phyloP scores from a whole-genome alignment of 30 jellyfish, hydroid and myxozoan species.

The Turritopsis rubra region DNA sequence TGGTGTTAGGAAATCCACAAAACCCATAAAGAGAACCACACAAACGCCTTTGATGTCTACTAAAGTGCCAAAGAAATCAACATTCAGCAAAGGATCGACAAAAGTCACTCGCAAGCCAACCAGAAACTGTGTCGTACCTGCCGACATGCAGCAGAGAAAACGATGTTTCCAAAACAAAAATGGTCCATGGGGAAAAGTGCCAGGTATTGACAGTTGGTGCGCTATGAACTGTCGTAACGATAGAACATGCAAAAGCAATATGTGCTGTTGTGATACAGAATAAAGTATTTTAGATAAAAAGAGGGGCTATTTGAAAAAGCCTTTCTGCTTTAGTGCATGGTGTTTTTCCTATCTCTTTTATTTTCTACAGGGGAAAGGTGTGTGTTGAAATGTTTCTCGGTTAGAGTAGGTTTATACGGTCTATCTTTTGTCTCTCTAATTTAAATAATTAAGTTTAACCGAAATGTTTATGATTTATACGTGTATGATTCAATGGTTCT shows the following conservation, averaged over 20 bases:
- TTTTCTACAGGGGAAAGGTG: no score
- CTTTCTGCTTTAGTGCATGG: neutral
- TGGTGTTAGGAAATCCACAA: neutral
- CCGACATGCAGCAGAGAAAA: neutral
- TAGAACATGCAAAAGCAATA: neutral
- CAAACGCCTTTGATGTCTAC: neutral
- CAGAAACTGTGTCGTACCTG: neutral
- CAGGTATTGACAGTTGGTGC: conserved; percentile 12
- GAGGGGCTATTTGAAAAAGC: neutral
- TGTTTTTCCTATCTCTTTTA: no score
- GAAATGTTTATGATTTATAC: no score
- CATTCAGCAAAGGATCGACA: neutral
- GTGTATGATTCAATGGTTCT: no score
- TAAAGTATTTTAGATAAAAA: no score
- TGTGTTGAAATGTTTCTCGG: no score
- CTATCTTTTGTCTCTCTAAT: no score
- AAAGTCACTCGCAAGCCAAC: neutral
- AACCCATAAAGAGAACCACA: neutral
- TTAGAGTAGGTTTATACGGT: no score
- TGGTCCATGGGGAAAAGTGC: conserved; percentile 7
- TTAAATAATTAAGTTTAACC: no score
- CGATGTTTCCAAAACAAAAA: neutral
- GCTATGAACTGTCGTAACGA: neutral
- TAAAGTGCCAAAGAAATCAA: neutral
- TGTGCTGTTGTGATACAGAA: conserved; percentile 1